Conservation (phyloP, 1,140 invertebrate genomes). For the Prorops nasuta region DNA sequence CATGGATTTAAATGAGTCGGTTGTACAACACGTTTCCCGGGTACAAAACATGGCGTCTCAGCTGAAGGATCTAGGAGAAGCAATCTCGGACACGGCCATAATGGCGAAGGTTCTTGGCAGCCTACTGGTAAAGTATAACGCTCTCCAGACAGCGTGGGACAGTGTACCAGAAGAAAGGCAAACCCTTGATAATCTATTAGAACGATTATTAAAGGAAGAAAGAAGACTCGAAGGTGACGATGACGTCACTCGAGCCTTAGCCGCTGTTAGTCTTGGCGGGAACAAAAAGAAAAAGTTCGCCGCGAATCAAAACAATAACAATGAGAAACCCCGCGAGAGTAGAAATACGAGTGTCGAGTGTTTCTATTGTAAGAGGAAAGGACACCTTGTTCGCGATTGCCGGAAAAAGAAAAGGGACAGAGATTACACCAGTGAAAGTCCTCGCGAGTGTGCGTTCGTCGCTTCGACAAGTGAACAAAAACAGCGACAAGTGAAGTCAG, state of each 20-base stretch:
- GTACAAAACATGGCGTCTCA: constrained; percentile 7
- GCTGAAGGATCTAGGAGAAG: constrained; percentile 6
- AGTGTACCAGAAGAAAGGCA: constrained; percentile 3
- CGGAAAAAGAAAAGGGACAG: background rate
- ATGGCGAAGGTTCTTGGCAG: constrained; percentile 13
- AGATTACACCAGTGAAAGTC: background rate
- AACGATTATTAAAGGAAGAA: constrained; percentile 8
- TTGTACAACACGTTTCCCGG: constrained; percentile 10
- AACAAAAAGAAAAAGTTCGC: background rate
- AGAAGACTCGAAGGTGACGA: background rate
- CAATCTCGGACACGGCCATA: background rate
- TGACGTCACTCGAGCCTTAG: background rate
- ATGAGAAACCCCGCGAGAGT: background rate
- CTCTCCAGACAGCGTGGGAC: constrained; percentile 6
- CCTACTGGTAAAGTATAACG: constrained; percentile 1
- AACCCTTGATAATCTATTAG: constrained; percentile 5
- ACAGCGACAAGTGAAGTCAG: background rate
- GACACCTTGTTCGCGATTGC: background rate
- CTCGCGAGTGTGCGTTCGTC: background rate
- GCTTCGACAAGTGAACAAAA: background rate
- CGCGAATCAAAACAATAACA: background rate
- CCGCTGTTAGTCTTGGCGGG: too few relatives aligned
- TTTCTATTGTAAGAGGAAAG: background rate
- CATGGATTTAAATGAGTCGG: background rate
- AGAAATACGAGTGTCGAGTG: background rate